Evolutionary conservation across 2,888 invertebrate species (phyloP), one percentile per base, ranked within the genome.

Genomic region (Xanthia togata): DNA sequence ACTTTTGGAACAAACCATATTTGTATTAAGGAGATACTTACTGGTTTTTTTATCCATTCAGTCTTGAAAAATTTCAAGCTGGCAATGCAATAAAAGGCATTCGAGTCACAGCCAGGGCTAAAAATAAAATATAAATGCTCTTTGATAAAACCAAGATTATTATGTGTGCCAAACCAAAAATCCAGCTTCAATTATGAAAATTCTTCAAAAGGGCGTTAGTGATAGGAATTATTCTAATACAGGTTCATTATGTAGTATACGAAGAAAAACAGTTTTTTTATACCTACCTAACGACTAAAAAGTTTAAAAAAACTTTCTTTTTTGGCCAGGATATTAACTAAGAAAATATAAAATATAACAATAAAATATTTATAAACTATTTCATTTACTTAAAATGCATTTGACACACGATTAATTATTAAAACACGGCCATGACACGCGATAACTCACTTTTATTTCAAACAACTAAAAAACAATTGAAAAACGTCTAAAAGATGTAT

Each of bases 401-500:
- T 64, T 6, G 47, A 38, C 2, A 31, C 2, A 38, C 12, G 26
- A 44, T 44, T 57, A 20, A 41, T 57, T 35, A 44, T 80, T 35
- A 0, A 31, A 31, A 26, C 11, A 38, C 3, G 31, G 23, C 35
- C 26, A 44, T 41, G 47, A 60, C 64, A 60, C 1, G 26, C 5
- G 31, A 69, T 35, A 70, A 72, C 65, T 72, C 20, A 65, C 35
- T 72, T 69, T 0, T 47, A 47, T 69, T 76, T 76, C 41, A 60
- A 70, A 35, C 20, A 41, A 41, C 11, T 41, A 2, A 41, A 41
- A 38, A 38, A 38, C 20, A 41, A 41, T 41, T 41, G 9, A 41
- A 41, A 38, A 38, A 38, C 38, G 9, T 38, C 1, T 35, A 4
- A 17, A 41, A 41, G 14, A 57, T 57, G 12, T 44, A 41, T 44